phyloP scores from a whole-genome alignment of 2,113 vertebrate genomes.

The Pteruthius melanotis region DNA sequence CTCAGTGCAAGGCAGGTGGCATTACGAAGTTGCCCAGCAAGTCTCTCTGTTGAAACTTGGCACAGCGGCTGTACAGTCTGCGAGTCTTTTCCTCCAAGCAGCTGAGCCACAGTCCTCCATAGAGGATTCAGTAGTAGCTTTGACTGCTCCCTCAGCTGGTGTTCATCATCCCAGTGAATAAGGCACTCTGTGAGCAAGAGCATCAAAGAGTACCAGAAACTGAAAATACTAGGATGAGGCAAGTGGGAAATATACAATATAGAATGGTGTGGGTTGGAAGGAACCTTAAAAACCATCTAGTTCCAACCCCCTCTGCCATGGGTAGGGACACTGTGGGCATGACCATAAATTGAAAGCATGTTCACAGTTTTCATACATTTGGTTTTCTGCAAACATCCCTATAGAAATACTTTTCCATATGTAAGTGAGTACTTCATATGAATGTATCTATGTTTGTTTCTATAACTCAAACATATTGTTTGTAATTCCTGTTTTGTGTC shows the following conservation, averaged over 20 bases:
- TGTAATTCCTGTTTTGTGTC: background rate
- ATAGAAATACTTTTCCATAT: background rate
- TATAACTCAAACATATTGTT: background rate
- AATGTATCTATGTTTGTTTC: background rate
- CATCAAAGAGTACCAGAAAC: background rate
- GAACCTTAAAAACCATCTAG: background rate
- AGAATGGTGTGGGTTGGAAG: background rate
- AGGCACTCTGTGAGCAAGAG: background rate
- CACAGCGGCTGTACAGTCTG: fast-evolving
- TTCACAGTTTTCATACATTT: background rate
- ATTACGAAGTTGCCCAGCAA: background rate
- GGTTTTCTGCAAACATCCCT: background rate
- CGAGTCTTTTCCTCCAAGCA: background rate
- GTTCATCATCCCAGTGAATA: background rate
- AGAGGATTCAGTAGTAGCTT: background rate
- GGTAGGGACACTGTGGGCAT: too few relatives aligned
- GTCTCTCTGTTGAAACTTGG: background rate
- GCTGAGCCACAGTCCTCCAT: background rate
- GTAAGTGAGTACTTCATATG: background rate
- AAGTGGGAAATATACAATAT: background rate
- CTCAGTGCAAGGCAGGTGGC: background rate
- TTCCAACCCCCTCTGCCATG: background rate
- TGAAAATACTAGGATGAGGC: background rate
- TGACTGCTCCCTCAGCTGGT: background rate
- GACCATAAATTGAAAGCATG: background rate